Evolutionary conservation across 2,888 invertebrate genomes (phyloP), one percentile per base, ranked within the genome.

Genomic region (Fragum whitleyi): DNA sequence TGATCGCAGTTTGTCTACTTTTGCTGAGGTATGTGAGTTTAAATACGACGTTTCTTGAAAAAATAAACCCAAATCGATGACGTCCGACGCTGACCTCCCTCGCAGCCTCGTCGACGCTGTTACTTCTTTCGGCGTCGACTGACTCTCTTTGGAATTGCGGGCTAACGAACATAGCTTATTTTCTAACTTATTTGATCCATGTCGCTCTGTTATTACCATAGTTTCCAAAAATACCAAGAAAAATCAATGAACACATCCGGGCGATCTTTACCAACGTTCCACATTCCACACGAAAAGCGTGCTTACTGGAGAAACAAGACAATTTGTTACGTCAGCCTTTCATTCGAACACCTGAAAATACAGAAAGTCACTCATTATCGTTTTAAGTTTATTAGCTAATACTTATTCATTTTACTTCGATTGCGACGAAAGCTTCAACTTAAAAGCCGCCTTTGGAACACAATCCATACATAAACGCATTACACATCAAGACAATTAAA

Each of bases 171-270:
- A 79, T 79, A 69, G 74, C 73, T 74, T 79, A 79, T 74, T 62
- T 65, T 62, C 79, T 79, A 74, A 74, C 65, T 36, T 79, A 74
- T 28, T 74, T 55, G 53, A 74, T 32, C 79, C 79, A 79, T 79
- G 74, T 55, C 74, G 69, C 29, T 59, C 79, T 70, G 67, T 79
- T 74, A 74, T 79, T 74, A 79, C 79, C 79, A 79, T 79, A 79
- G 74, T 79, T 74, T 79, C 79, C 79, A 65, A 74, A 65, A 65
- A 65, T 65, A 65, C 65, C 65, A 65, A 65, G 65, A 36, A 32
- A 65, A 5, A 65, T 39, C 65, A 42, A 65, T 65, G 65, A n/a
- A 65, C 65, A 65, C 65, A 65, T 65, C 26, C 65, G 65, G 65
- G 65, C 65, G 65, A 42, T 36, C 23, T 65, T 65, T 42, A 65